phyloP scores from a whole-genome alignment of 2,888 invertebrate genomes.

The Leptinotarsa juncta region DNA sequence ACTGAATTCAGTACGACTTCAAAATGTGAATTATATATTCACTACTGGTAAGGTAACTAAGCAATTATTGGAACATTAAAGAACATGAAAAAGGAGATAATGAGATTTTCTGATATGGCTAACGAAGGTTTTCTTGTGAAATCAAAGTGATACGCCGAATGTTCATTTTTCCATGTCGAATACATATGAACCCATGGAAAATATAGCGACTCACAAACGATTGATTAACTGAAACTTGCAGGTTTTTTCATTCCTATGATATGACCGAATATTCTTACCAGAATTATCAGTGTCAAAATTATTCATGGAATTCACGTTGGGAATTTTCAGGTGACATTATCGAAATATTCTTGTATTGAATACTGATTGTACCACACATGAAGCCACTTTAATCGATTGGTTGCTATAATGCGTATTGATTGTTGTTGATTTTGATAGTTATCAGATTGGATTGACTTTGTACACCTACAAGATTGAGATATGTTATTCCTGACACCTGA shows the following conservation, averaged over 20 bases:
- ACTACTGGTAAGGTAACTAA: neutral
- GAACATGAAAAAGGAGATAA: slow-evolving; percentile 1
- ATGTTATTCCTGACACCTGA: too few species aligned
- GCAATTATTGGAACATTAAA: neutral
- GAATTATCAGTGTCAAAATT: neutral
- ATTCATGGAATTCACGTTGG: slow-evolving; percentile 3
- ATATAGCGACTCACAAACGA: neutral
- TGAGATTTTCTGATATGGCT: neutral
- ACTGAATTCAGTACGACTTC: too few species aligned
- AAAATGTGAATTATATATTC: neutral
- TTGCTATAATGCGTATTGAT: neutral
- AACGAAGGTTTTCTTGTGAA: neutral
- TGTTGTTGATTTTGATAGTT: too few species aligned
- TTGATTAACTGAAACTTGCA: neutral
- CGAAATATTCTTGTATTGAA: neutral
- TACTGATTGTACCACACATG: slow-evolving; percentile 10
- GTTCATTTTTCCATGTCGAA: neutral
- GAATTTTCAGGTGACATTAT: slow-evolving; percentile 3
- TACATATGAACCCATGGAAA: neutral
- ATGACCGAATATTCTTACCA: neutral
- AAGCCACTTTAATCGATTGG: neutral
- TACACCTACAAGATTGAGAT: too few species aligned
- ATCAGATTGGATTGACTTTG: too few species aligned
- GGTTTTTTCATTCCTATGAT: neutral
- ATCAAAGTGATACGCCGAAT: neutral